Evolutionary conservation across 2,888 invertebrate species (phyloP).

Genomic region (Dasypogon diadema): DNA sequence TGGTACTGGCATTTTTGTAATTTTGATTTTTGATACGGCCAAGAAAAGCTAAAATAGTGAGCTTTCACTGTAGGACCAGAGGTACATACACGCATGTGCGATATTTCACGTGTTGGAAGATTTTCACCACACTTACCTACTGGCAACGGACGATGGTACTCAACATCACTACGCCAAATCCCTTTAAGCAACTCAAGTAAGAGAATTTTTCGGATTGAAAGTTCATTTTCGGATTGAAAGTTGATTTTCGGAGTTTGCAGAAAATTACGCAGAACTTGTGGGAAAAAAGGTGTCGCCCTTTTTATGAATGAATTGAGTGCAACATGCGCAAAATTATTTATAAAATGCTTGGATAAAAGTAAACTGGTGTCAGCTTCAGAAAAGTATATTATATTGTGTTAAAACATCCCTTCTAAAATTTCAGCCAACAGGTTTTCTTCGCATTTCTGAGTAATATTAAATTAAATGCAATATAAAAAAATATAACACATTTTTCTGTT

Average conservation of each 20-base stretch:
- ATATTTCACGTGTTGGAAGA: slow-evolving; percentile 18
- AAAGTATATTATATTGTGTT: no score
- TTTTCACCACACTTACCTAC: slow-evolving; percentile 9
- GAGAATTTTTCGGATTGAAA: no score
- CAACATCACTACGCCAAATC: no score
- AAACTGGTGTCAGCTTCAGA: no score
- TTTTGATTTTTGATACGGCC: not conserved
- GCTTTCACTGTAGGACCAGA: slow-evolving; percentile 16
- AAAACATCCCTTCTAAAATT: no score
- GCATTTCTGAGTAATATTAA: no score
- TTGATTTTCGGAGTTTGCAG: not conserved
- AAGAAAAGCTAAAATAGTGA: not conserved
- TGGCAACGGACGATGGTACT: not conserved
- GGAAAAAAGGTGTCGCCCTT: not conserved
- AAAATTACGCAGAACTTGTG: not conserved
- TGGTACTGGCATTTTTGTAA: slow-evolving; percentile 18
- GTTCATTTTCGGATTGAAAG: not conserved
- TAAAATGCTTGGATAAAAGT: no score
- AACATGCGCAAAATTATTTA: slow-evolving; percentile 36
- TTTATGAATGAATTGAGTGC: slow-evolving; percentile 19
- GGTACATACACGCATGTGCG: not conserved
- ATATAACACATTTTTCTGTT: no score
- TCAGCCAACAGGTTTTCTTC: no score
- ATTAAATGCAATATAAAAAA: no score
- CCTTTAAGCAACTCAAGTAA: no score